Evolutionary conservation across 1,140 invertebrate species (phyloP).

Genomic region (Drosophila trapezifrons): DNA sequence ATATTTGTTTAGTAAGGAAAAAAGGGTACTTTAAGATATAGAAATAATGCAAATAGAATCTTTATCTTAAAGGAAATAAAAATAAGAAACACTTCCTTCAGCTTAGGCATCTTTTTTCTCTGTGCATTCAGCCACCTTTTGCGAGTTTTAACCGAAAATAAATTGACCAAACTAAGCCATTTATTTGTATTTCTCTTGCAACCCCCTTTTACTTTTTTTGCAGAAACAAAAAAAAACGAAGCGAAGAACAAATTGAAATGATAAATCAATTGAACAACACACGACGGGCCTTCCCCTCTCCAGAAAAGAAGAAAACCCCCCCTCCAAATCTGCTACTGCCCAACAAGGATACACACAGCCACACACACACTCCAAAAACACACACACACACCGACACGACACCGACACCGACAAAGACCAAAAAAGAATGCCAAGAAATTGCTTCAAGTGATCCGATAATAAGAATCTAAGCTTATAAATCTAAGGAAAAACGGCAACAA

Average conservation of each 20-base stretch:
- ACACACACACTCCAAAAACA: slow-evolving; percentile 16
- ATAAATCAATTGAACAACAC: slow-evolving; percentile 52
- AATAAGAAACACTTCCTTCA: too few species aligned
- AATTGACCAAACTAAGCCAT: slow-evolving; percentile 40
- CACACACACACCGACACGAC: slow-evolving; percentile 17
- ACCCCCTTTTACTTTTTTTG: slow-evolving; percentile 26
- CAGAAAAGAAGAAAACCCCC: slow-evolving; percentile 24
- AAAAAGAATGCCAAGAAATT: slow-evolving; percentile 71
- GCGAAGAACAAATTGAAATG: slow-evolving; percentile 51
- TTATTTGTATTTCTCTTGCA: slow-evolving; percentile 1
- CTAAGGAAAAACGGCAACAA: slow-evolving; percentile 29
- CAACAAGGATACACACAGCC: slow-evolving; percentile 22
- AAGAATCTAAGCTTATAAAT: slow-evolving; percentile 76
- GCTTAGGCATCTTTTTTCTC: background rate
- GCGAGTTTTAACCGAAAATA: slow-evolving; percentile 19
- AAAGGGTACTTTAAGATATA: too few species aligned
- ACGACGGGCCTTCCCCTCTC: slow-evolving; percentile 40
- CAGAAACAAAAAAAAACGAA: slow-evolving; percentile 65
- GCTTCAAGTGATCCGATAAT: slow-evolving; percentile 82
- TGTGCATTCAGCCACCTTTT: slow-evolving; percentile 8
- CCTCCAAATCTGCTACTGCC: slow-evolving; percentile 40
- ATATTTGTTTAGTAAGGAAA: too few species aligned
- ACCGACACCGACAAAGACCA: slow-evolving; percentile 42
- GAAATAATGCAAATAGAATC: background rate
- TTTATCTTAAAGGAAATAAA: background rate